Conservation (phyloP, 2,797 vertebrate species). For the Naso thynnoides region DNA sequence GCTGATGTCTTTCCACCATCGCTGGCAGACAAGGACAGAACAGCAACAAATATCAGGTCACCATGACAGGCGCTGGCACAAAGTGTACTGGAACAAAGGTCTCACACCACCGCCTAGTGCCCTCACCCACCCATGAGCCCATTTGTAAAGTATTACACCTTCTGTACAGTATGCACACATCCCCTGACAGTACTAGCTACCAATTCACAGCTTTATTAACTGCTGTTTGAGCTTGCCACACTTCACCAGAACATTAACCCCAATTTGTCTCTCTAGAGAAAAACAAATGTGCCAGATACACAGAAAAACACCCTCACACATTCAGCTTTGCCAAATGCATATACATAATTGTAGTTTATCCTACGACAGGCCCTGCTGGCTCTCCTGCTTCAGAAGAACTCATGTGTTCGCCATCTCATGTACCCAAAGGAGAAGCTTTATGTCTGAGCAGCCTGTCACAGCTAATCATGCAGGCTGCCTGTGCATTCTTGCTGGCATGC, state of each 20-base stretch:
- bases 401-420: slow-evolving; percentile 9
- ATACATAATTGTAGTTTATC: background rate
- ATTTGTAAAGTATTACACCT: slow-evolving; percentile 27
- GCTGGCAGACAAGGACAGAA: slow-evolving; percentile 28
- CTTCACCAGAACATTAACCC: slow-evolving; percentile 27
- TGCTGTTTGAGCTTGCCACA: slow-evolving; percentile 22
- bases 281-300: slow-evolving; percentile 21
- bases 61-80: slow-evolving; percentile 59
- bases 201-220: slow-evolving; percentile 15
- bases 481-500: background rate
- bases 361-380: slow-evolving; percentile 9
- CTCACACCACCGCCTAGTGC: slow-evolving; percentile 29
- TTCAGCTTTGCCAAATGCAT: slow-evolving; percentile 31
- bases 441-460: slow-evolving; percentile 29
- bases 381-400: slow-evolving; percentile 17
- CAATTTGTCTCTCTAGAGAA: slow-evolving; percentile 16
- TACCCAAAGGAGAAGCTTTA: slow-evolving; percentile 21
- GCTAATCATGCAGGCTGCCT: slow-evolving; percentile 40
- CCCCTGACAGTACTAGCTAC: background rate
- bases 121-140: slow-evolving; percentile 19
- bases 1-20: slow-evolving; percentile 13
- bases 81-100: slow-evolving; percentile 75
- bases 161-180: slow-evolving; percentile 13
- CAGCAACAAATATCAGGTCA: slow-evolving; percentile 54
- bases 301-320: background rate